These are phyloP conservation scores for Erebia palarica DNA, from an alignment of 2,888 invertebrate genomes.

Conservation along the genomic window DNA sequence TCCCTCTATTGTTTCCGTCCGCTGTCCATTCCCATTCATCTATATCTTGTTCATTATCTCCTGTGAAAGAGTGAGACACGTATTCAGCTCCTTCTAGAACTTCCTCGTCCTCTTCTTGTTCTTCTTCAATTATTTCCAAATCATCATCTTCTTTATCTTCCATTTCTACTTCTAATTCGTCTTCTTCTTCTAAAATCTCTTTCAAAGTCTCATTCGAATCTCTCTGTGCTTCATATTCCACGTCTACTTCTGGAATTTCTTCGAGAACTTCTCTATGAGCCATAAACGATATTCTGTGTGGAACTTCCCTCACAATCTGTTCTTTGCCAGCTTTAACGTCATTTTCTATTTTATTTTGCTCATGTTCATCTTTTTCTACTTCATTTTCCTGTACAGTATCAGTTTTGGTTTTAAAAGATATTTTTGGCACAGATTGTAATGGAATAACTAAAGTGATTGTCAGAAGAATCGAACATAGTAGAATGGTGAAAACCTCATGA, in stretches of 20 bases:
- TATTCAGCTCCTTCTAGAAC: slow-evolving; percentile 62
- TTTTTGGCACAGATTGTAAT: slow-evolving; percentile 79
- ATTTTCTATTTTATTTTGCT: slow-evolving; percentile 42
- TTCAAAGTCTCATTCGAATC: slow-evolving; percentile 63
- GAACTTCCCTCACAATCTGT: slow-evolving; percentile 49
- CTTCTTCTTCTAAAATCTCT: slow-evolving; percentile 75
- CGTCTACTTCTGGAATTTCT: slow-evolving; percentile 74
- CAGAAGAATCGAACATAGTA: slow-evolving; percentile 77
- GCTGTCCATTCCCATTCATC: slow-evolving; percentile 79
- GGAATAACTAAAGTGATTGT: slow-evolving; percentile 86
- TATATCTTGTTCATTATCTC: slow-evolving; percentile 62
- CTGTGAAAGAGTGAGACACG: slow-evolving; percentile 46
- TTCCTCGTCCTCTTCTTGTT: slow-evolving; percentile 66
- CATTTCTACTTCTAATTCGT: slow-evolving; percentile 54
- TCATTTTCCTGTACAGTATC: slow-evolving; percentile 37
- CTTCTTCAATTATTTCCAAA: slow-evolving; percentile 69
- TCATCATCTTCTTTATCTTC: slow-evolving; percentile 59
- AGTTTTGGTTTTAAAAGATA: slow-evolving; percentile 49
- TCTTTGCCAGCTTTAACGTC: slow-evolving; percentile 46
- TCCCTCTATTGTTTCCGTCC: slow-evolving; percentile 55
- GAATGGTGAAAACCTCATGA: slow-evolving; percentile 78
- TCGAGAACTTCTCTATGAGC: slow-evolving; percentile 74
- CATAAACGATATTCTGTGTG: slow-evolving; percentile 58
- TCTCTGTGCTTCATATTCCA: slow-evolving; percentile 71
- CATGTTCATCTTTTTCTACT: slow-evolving; percentile 40